Conservation (phyloP, 2,888 invertebrate genomes). For the Nysson spinosus region DNA sequence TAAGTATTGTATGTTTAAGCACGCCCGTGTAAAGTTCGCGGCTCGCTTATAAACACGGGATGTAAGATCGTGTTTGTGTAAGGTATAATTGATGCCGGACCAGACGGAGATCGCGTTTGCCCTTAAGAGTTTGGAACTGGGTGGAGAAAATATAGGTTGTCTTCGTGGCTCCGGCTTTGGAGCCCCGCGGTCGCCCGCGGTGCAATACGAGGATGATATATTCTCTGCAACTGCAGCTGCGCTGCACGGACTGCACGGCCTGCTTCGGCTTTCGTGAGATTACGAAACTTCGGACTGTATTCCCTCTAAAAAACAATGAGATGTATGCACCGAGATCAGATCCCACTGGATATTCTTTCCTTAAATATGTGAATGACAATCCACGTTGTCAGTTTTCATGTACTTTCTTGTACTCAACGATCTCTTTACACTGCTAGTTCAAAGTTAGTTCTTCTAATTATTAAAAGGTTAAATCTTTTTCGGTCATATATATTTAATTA, state of each 20-base stretch:
- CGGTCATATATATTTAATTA: too few relatives aligned
- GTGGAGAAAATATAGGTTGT: constrained; percentile 77
- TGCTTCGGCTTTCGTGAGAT: constrained; percentile 50
- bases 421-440: too few relatives aligned
- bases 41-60: constrained; percentile 26
- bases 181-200: constrained; percentile 74
- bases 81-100: constrained; percentile 74
- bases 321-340: constrained; percentile 25
- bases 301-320: constrained; percentile 44
- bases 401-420: too few relatives aligned
- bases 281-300: constrained; percentile 41
- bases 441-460: too few relatives aligned
- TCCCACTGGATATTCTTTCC: not conserved
- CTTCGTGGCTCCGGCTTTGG: constrained; percentile 68
- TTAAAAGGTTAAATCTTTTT: too few relatives aligned
- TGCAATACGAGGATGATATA: constrained; percentile 76
- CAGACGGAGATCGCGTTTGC: constrained; percentile 59
- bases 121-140: constrained; percentile 73
- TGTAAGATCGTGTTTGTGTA: constrained; percentile 74
- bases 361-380: not conserved
- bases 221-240: constrained; percentile 75
- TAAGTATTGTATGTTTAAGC: not conserved
- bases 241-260: constrained; percentile 42
- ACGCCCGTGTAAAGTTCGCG: constrained; percentile 31
- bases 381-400: too few relatives aligned